Base-by-base conservation (phyloP, 2,113 vertebrate species). In the Sylvia atricapilla region DNA sequence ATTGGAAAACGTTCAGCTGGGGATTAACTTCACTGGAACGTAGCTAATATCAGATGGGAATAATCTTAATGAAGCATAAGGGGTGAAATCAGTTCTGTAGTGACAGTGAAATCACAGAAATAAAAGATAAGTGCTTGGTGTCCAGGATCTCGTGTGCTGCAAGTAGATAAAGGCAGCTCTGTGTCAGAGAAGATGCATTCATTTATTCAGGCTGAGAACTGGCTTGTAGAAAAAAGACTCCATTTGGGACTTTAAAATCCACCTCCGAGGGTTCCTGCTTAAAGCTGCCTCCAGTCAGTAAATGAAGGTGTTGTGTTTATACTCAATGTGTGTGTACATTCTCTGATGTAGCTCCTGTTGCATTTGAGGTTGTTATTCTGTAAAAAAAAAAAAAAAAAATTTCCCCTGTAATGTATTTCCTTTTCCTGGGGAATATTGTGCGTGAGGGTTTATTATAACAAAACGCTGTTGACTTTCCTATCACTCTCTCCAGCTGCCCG, bases 41-140 rank as follows among this genome's bases (percentile, higher is more conserved):
- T 83, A 80, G 88, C 78, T 95, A 89, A 91, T 94, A 72, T 60
- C 58, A 59, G 27, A 49, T 90, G 49, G 81, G 86, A 94, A 90
- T 92, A 69, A 93, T 92, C 74, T 93, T 74, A 79, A 79, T 73
- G 73, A 90, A 77, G 72, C 12, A 0, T 87, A 75, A 63, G 79
- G 79, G 79, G 35, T 85, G 77, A 91, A 92, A 94, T 84, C 86
- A 90, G 68, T 70, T 94, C 44, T 91, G 20, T 35, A 60, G 78
- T 73, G 83, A 79, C 75, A 92, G 41, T 87, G 76, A 93, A 94
- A 89, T 89, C 77, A 82, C 58, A 84, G 60, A 90, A 92, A 68
- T 78, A 67, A 88, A 95, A 76, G 69, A 35, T 68, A 68, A 74
- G 68, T 81, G 15, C 82, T 84, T 24, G 69, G 30, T 88, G 69